Evolutionary conservation across 2,888 invertebrate species (phyloP), one percentile per base, ranked within the genome.

Genomic region (Seladonia tumulorum): DNA sequence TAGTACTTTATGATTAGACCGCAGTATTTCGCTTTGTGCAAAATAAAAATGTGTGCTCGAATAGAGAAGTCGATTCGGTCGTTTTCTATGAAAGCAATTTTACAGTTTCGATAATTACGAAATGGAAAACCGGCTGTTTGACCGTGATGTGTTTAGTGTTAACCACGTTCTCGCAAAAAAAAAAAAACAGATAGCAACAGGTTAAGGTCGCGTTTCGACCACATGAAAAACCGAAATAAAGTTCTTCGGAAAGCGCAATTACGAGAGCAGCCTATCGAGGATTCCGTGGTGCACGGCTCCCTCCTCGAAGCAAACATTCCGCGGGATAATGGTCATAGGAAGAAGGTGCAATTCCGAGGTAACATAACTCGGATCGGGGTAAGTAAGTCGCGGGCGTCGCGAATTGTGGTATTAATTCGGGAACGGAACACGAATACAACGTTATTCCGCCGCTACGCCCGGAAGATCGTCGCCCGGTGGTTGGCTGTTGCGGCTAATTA

Each of bases 401-500:
- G 89, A 90, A 84, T 85, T 85, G 81, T 79, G 86, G 90, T 90
- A 93, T 91, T 93, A 93, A 93, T 93, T 93, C 91, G 90, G 90
- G 89, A 92, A 92, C 91, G 89, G 92, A 92, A 92, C 91, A 91
- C 90, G 87, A 91, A 90, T 85, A 83, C 90, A 77, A 82, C 87
- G 85, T 90, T 90, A 91, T 91, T 90, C 82, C 86, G 74, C 79
- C 79, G 57, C 78, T 82, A 70, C 75, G 63, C 63, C 63, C 77
- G 87, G 88, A 91, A 91, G 90, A 91, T 91, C 87, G 91, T 91
- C 87, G 88, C 85, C 90, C 90, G 88, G 82, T 82, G 87, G 91
- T 91, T 88, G 91, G 90, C 90, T 89, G 92, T 88, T 91, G 87
- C 83, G 90, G 93, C 94, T 95, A 95, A 95, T 95, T 94, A 95